phyloP scores from a whole-genome alignment of 2,113 vertebrate genomes.

The Taurulus bubalis region DNA sequence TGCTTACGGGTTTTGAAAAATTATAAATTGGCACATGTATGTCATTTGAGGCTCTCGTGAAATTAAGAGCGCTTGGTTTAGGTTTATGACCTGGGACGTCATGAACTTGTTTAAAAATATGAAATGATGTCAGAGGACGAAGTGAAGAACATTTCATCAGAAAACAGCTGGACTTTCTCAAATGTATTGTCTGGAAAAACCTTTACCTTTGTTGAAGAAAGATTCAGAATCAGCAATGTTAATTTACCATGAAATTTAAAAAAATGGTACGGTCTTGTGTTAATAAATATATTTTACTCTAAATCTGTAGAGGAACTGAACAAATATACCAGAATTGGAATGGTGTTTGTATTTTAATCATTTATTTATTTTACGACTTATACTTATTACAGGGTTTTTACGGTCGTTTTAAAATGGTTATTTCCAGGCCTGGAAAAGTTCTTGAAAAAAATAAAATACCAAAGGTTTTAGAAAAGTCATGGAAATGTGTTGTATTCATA shows the following conservation, averaged over 20 bases:
- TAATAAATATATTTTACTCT: not conserved
- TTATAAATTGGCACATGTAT: not conserved
- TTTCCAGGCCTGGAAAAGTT: too few relatives aligned
- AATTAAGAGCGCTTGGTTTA: not conserved
- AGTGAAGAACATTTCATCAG: not conserved
- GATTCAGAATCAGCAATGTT: not conserved
- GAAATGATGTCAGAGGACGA: not conserved
- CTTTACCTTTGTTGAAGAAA: not conserved
- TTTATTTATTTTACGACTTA: not conserved
- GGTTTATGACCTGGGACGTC: too few relatives aligned
- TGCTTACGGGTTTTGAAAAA: too few relatives aligned
- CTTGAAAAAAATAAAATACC: too few relatives aligned
- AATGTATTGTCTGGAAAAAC: not conserved
- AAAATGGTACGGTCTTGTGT: not conserved
- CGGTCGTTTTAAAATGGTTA: too few relatives aligned
- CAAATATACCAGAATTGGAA: not conserved
- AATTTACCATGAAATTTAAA: not conserved
- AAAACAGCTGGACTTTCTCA: not conserved
- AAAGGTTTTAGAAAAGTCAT: too few relatives aligned
- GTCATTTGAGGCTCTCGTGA: not conserved
- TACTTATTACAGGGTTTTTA: too few relatives aligned
- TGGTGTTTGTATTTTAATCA: not conserved
- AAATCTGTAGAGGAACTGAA: not conserved
- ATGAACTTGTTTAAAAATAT: slow-evolving; percentile 1
- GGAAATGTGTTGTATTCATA: too few relatives aligned